phyloP scores from a whole-genome alignment of 2,113 vertebrate genomes.

The Thunnus thynnus region DNA sequence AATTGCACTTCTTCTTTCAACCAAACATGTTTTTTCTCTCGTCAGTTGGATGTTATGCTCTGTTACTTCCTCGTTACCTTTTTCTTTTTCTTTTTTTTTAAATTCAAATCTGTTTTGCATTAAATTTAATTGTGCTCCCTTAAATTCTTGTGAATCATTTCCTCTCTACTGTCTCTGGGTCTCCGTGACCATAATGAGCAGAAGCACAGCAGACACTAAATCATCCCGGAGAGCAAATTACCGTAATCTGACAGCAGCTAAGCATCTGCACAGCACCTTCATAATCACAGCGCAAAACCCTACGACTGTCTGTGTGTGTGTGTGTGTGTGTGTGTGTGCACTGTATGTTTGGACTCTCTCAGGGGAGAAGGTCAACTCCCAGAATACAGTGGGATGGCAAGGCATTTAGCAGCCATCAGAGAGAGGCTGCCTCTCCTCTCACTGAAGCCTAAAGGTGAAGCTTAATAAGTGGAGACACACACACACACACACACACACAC shows the following conservation, averaged over 20 bases:
- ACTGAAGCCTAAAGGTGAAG: conserved; percentile 64
- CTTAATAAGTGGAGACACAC: conserved; percentile 48
- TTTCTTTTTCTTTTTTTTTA: conserved; percentile 5
- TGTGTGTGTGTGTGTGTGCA: not conserved
- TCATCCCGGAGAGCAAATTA: conserved; percentile 74
- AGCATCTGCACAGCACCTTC: conserved; percentile 62
- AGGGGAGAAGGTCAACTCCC: conserved; percentile 56
- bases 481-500: conserved; percentile 20
- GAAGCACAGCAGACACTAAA: conserved; percentile 57
- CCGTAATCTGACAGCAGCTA: conserved; percentile 67
- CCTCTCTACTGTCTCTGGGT: conserved; percentile 20
- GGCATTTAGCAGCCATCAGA: conserved; percentile 60
- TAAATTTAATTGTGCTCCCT: conserved; percentile 59
- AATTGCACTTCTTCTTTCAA: not conserved
- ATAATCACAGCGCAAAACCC: conserved; percentile 38
- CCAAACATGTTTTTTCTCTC: not conserved
- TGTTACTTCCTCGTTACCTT: conserved; percentile 32
- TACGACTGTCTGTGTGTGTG: not conserved
- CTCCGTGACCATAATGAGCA: conserved; percentile 61
- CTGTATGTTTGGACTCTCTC: conserved; percentile 19
- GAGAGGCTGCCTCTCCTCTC: conserved; percentile 25
- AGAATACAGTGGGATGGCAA: conserved; percentile 34
- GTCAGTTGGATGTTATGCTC: not conserved
- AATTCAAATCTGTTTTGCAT: conserved; percentile 66
- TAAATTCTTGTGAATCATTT: conserved; percentile 64